These are phyloP conservation scores for Potamarius usumacintae DNA, from an alignment of 2,113 vertebrate species.

Conservation along the genomic window DNA sequence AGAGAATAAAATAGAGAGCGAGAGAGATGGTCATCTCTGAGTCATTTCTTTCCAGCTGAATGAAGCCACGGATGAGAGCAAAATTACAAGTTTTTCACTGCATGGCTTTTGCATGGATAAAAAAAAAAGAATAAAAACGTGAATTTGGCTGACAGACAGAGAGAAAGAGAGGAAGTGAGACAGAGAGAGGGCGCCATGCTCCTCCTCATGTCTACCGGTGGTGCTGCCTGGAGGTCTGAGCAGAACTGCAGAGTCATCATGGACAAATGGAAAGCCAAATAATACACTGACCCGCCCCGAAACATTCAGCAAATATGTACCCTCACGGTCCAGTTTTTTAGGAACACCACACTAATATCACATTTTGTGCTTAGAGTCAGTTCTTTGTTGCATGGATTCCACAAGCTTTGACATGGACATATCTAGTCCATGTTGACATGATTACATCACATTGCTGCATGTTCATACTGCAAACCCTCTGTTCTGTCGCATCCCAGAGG, in stretches of 20 bases:
- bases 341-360: no score
- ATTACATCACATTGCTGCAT: not conserved
- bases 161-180: not conserved
- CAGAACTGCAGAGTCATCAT: constrained; percentile 11
- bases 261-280: not conserved
- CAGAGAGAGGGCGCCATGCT: not conserved
- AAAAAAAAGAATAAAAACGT: not conserved
- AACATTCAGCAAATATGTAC: not conserved
- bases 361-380: not conserved
- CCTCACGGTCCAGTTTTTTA: not conserved
- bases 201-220: not conserved
- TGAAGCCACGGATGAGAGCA: not conserved
- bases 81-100: not conserved
- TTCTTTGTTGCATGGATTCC: not conserved
- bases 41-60: constrained; percentile 24
- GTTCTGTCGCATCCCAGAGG: not conserved
- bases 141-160: not conserved
- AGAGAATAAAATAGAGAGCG: not conserved
- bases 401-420: not conserved
- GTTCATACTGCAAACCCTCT: not conserved
- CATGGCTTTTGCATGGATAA: constrained; percentile 1
- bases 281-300: not conserved
- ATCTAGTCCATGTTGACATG: not conserved
- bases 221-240: constrained; percentile 7
- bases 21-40: constrained; percentile 2